phyloP scores from a whole-genome alignment of 2,113 vertebrate genomes.

The Laticauda colubrina region DNA sequence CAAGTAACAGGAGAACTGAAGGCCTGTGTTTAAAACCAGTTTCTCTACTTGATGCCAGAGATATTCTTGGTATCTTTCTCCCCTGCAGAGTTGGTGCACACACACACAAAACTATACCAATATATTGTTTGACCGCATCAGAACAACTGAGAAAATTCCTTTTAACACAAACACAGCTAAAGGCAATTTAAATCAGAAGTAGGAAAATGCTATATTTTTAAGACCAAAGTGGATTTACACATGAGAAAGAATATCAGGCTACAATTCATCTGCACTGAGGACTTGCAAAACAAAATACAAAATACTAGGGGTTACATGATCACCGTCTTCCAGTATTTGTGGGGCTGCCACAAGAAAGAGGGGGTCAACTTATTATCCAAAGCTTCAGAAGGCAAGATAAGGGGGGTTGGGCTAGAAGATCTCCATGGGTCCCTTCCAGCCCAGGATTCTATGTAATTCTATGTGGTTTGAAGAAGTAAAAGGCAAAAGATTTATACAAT shows the following conservation, averaged over 20 bases:
- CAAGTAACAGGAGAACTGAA: not conserved
- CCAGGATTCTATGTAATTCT: too few species aligned
- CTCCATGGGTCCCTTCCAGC: too few species aligned
- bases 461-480: too few species aligned
- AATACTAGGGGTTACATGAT: too few species aligned
- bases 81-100: not conserved
- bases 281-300: not conserved
- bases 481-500: too few species aligned
- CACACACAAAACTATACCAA: not conserved
- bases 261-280: not conserved
- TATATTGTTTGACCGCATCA: not conserved
- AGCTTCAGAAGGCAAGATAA: too few species aligned
- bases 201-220: not conserved
- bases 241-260: not conserved
- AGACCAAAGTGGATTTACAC: not conserved
- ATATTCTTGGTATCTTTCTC: not conserved
- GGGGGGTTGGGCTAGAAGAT: too few species aligned
- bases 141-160: not conserved
- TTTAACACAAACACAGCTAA: not conserved
- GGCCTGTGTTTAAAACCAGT: not conserved
- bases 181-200: not conserved
- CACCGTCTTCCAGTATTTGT: too few species aligned
- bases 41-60: not conserved
- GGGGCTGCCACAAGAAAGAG: too few species aligned
- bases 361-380: too few species aligned